Evolutionary conservation across 1,140 invertebrate species (phyloP), one percentile per base, ranked within the genome.

Genomic region (Drosophila dunni): DNA sequence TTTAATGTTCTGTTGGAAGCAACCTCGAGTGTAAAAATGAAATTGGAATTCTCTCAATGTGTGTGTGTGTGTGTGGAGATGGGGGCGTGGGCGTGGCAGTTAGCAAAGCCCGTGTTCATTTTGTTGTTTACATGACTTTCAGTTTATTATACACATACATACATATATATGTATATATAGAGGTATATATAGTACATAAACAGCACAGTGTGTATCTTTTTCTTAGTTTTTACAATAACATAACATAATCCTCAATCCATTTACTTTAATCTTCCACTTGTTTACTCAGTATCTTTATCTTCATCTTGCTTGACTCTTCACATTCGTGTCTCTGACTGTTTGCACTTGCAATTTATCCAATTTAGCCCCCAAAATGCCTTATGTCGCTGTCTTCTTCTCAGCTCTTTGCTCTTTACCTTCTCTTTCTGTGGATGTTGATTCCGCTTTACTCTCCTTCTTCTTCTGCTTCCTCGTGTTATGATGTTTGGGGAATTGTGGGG

Each of bases 171-270:
- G 3, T 24, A 24, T 29, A 29, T 29, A 29, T 29, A 29, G 11
- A 33, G 10, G 9, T 45, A 13, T 60, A 29, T 29, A 33, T 60
- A 29, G 38, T 46, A 45, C 42, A 65, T 50, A 65, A 42, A 64
- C 67, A 64, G 60, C 40, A 38, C 17, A 13, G n/a, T 42, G 56
- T 45, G 46, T 70, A 53, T 63, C 54, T 70, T 70, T 44, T 15
- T 15, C 4, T 29, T 34, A 46, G 8, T 60, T 17, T n/a, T 36
- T 61, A 46, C 45, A 53, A 29, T 69, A 61, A 62, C 17, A 56
- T 63, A 64, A 46, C 17, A 20, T 44, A 15, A 38, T 63, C 3
- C 15, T 34, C 1, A 29, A 29, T 29, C 24, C 24, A 29, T 29
- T 29, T 29, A 5, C 24, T 29, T 29, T 29, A 29, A 29, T 29